Evolutionary conservation across 2,888 invertebrate species (phyloP).

Genomic region (Leptogaster cylindrica): DNA sequence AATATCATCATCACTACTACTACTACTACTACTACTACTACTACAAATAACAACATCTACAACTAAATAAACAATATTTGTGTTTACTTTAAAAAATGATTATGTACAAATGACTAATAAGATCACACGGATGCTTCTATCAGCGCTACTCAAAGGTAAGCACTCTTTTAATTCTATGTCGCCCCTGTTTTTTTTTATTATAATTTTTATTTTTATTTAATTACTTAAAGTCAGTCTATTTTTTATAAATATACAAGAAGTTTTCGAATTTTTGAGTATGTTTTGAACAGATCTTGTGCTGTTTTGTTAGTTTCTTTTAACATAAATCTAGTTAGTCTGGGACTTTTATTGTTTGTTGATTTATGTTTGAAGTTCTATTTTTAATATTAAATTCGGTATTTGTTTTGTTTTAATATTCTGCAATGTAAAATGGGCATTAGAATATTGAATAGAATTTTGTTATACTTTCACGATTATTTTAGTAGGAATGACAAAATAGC

Average conservation of each 20-base stretch:
- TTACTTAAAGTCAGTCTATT: neutral
- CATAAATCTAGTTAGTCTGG: no score
- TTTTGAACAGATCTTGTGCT: constrained; percentile 44
- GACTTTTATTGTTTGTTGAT: no score
- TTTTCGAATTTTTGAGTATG: constrained; percentile 1
- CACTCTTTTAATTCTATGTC: constrained; percentile 41
- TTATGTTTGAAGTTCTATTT: no score
- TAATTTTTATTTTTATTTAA: constrained; percentile 46
- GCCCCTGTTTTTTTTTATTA: constrained; percentile 42
- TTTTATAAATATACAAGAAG: neutral
- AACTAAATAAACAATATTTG: constrained; percentile 18
- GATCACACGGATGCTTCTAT: constrained; percentile 62
- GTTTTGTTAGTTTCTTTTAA: no score
- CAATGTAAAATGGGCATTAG: no score
- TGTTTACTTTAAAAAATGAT: constrained; percentile 6
- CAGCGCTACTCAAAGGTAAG: constrained; percentile 62
- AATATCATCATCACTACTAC: constrained; percentile 30
- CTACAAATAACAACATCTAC: neutral
- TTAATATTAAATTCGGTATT: no score
- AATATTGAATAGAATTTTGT: no score
- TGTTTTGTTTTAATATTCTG: no score
- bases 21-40: constrained; percentile 15
- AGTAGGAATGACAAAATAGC: neutral
- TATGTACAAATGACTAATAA: constrained; percentile 47
- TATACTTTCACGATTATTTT: no score